Evolutionary conservation across 2,888 invertebrate species (phyloP).

Genomic region (Flexamia atlantica): DNA sequence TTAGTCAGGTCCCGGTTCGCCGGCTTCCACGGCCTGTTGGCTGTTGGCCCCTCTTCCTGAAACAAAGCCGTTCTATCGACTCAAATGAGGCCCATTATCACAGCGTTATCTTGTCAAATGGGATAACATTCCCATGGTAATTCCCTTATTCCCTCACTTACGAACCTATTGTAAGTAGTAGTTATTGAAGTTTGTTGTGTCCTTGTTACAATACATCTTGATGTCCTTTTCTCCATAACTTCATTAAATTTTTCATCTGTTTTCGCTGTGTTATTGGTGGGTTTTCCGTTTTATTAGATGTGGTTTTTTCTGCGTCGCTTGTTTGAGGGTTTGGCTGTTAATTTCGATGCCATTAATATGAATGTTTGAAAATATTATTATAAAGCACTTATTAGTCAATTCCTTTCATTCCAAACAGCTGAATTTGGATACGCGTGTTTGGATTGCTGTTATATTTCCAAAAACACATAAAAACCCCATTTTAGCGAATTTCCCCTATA

Average conservation of each 20-base stretch:
- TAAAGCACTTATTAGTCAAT: too few species aligned
- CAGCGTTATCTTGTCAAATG: neutral
- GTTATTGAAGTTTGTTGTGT: slow-evolving; percentile 7
- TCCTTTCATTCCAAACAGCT: too few species aligned
- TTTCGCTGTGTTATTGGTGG: neutral
- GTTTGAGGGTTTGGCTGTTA: too few species aligned
- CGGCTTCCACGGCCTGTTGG: neutral
- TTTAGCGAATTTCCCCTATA: too few species aligned
- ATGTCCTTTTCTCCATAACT: neutral
- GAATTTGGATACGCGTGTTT: too few species aligned
- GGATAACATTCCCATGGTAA: slow-evolving; percentile 32
- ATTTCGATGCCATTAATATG: too few species aligned
- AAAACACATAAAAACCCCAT: too few species aligned
- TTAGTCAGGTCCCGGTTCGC: neutral
- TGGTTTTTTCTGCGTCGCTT: too few species aligned
- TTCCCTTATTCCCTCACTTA: slow-evolving; percentile 16
- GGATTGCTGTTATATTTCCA: too few species aligned
- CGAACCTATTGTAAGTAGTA: slow-evolving; percentile 20
- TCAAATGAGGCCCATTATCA: slow-evolving; percentile 32
- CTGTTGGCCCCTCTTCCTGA: neutral
- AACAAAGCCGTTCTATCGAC: slow-evolving; percentile 22
- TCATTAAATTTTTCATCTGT: neutral
- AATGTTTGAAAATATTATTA: too few species aligned
- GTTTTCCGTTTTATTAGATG: neutral
- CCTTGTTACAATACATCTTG: slow-evolving; percentile 11